phyloP scores from a whole-genome alignment of 1,140 invertebrate genomes.

The Lepidotrigona ventralis region DNA sequence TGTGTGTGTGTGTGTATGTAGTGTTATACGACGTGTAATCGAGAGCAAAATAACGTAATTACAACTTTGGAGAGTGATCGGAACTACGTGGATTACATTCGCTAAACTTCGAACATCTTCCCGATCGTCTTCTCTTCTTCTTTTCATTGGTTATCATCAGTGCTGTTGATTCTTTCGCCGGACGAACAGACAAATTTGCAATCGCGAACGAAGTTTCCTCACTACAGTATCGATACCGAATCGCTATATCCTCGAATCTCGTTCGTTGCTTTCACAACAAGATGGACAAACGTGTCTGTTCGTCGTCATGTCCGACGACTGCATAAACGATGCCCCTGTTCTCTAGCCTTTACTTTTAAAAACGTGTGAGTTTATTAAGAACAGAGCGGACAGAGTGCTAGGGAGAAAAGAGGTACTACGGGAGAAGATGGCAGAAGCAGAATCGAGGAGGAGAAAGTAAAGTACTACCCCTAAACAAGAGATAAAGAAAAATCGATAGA shows the following conservation, averaged over 20 bases:
- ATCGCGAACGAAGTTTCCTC: too few species aligned
- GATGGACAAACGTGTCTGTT: constrained; percentile 11
- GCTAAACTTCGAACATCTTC: constrained; percentile 42
- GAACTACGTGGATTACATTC: constrained; percentile 55
- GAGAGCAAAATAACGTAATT: constrained; percentile 60
- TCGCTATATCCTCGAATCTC: too few species aligned
- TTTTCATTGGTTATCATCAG: constrained; percentile 15
- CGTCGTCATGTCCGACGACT: constrained; percentile 4
- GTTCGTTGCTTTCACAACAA: neutral
- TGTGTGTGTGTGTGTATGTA: constrained; percentile 44
- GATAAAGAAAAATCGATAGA: constrained; percentile 7
- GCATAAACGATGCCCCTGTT: constrained; percentile 28
- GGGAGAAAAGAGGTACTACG: neutral
- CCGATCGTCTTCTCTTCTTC: neutral
- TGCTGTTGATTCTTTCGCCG: neutral
- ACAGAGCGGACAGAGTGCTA: neutral
- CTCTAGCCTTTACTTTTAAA: constrained; percentile 40
- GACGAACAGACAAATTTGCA: neutral
- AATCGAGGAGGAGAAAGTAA: neutral
- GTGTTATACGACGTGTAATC: constrained; percentile 48
- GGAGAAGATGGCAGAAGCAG: neutral
- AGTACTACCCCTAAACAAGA: neutral
- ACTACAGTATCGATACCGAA: too few species aligned
- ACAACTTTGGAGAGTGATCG: constrained; percentile 60
- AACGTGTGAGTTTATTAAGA: constrained; percentile 21